Evolutionary conservation across 2,888 invertebrate genomes (phyloP), one percentile per base, ranked within the genome.

Genomic region (Drosophila tripunctata): DNA sequence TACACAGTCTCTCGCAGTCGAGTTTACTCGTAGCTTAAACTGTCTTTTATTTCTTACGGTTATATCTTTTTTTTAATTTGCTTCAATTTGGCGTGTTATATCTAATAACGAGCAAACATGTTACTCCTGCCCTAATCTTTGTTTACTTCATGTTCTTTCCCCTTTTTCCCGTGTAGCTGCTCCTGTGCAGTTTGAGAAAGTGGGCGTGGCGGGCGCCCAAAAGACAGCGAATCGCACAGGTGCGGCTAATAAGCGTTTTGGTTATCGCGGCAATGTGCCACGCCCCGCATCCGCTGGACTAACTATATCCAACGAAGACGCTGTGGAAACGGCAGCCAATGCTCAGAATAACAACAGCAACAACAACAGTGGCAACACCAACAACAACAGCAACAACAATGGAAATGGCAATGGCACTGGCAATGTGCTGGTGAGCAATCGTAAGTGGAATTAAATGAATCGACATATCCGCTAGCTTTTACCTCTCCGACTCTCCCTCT

Each of bases 171-270:
- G 67, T 31, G 5, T 54, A 33, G 67, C 79, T 27, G 21, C 69
- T 6, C 77, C 79, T 21, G 54, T 89, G 54, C 83, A 89, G 54
- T 89, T 91, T 66, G 91, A 90, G 79, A 90, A 90, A 84, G 89
- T 90, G 80, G 90, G 90, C 71, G 90, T 89, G 3, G 51, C 21
- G 48, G 89, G 71, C 50, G 79, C 78, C 17, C 55, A 76, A 21
- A 72, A 66, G 61, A 66, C 66, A 50, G 43, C 31, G 17, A 66
- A 93, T 94, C 15, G 94, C 94, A 78, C 95, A 95, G 65, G 76
- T 67, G 89, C 93, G 94, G 66, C 87, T 54, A 52, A 94, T 30
- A 95, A 94, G 91, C 94, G 96, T 88, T 96, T 96, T 91, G 96
- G 96, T 80, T 96, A 95, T 92, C 93, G 95, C 85, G 94, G 95